Evolutionary conservation across 2,888 invertebrate genomes (phyloP).

Genomic region (Drosophila mettleri): DNA sequence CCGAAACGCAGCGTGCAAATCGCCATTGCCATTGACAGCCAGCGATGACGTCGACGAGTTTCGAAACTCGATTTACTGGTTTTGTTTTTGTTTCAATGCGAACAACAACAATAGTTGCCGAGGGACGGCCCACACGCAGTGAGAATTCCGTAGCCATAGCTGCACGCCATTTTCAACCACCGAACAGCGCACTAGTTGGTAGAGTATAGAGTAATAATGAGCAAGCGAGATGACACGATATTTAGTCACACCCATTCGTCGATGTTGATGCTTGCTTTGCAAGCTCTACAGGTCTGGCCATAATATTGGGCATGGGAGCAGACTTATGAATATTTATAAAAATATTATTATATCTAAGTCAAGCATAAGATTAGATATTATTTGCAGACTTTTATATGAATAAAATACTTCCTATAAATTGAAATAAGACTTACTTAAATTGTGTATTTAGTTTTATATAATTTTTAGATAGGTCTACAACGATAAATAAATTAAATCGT

Average conservation of each 20-base stretch:
- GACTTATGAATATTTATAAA: neutral
- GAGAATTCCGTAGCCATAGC: conserved; percentile 55
- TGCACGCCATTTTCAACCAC: conserved; percentile 78
- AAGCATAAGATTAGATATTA: too few relatives aligned
- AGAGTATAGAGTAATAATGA: conserved; percentile 20
- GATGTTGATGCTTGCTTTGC: conserved; percentile 15
- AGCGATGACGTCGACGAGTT: conserved; percentile 62
- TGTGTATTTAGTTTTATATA: neutral
- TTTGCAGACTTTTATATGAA: too few relatives aligned
- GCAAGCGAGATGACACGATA: conserved; percentile 41
- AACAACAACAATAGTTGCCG: conserved; percentile 37
- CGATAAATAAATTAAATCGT: too few relatives aligned
- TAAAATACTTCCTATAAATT: too few relatives aligned
- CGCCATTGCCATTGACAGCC: conserved; percentile 70
- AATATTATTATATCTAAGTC: too few relatives aligned
- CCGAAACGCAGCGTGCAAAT: conserved; percentile 46
- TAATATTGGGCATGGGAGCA: conserved; percentile 21
- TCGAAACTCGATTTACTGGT: conserved; percentile 70
- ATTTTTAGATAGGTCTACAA: too few relatives aligned
- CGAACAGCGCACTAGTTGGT: conserved; percentile 14
- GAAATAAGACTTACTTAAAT: too few relatives aligned
- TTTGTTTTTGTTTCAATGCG: conserved; percentile 46
- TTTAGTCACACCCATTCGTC: conserved; percentile 62
- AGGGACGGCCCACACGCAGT: conserved; percentile 78
- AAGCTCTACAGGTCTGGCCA: conserved; percentile 40